Evolutionary conservation across 1,140 invertebrate species (phyloP).

Genomic region (Xylocopa sonorina): DNA sequence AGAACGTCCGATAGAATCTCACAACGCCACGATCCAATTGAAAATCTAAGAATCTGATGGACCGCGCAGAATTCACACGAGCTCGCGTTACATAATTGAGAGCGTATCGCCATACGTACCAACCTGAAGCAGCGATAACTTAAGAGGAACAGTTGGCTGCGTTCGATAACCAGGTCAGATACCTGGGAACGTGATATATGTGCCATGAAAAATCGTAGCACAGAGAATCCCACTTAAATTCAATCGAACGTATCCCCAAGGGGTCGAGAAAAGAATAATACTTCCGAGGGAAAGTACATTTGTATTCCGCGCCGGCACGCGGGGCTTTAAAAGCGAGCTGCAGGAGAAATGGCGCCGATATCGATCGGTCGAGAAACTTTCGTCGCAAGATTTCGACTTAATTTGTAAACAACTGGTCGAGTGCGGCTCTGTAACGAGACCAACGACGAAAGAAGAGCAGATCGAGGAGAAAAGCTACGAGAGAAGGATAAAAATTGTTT

Average conservation of each 20-base stretch:
- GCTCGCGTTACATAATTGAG: too few relatives aligned
- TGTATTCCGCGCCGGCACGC: not conserved
- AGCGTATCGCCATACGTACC: not conserved
- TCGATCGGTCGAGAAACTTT: not conserved
- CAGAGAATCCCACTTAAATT: slow-evolving; percentile 39
- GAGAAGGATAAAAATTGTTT: too few relatives aligned
- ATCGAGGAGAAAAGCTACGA: too few relatives aligned
- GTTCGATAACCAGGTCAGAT: slow-evolving; percentile 11
- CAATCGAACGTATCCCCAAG: slow-evolving; percentile 16
- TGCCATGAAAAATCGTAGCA: slow-evolving; percentile 15
- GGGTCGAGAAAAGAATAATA: slow-evolving; percentile 22
- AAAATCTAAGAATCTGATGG: too few relatives aligned
- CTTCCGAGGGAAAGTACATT: slow-evolving; percentile 21
- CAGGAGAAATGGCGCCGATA: not conserved
- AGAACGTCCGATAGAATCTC: too few relatives aligned
- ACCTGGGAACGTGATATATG: slow-evolving; percentile 18
- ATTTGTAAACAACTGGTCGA: not conserved
- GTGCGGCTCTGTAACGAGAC: not conserved
- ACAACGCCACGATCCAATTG: too few relatives aligned
- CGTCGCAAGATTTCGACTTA: not conserved
- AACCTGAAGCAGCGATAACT: not conserved
- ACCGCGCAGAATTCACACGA: not conserved
- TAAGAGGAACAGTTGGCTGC: not conserved
- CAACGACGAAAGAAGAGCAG: not conserved
- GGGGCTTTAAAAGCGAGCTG: not conserved